Base-by-base conservation (phyloP, 2,113 vertebrate genomes). In the Campylomormyrus numenius region DNA sequence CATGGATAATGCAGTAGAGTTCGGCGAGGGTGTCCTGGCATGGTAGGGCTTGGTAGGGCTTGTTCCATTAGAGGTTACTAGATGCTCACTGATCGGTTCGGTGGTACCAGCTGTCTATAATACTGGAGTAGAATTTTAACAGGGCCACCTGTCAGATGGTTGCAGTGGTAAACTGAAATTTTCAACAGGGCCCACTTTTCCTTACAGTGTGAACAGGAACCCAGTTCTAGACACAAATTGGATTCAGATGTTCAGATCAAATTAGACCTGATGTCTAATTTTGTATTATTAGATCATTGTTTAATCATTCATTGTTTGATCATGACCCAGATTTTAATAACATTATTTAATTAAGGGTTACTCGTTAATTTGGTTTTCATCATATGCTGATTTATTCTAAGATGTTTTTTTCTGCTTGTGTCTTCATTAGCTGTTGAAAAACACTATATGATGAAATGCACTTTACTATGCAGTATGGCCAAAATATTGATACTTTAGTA, bases 191-290 rank as follows among this genome's bases (percentile, higher is more conserved):
- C 74, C 31, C 31, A 77, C 9, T 7, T 42, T 42, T 80, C 19
- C 74, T 80, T 39, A 77, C 74, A 42, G 4, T 42, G 74, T 80
- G 35, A 80, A 42, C 74, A 80, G 74, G 35, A 80, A 80, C 31
- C 35, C 35, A 80, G 74, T 39, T 80, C 74, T 80, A 80, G 74
- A 80, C 74, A 80, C 35, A 42, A 80, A 80, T 80, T 80, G 74
- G 74, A 42, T 80, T 80, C 74, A 80, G 35, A 80, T 80, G 74
- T 80, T 80, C 74, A 42, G 35, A 80, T 80, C 35, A 39, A 80
- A 80, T 80, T 80, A 80, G 74, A 80, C 74, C 74, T 80, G 74
- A 80, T 80, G 74, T 80, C 74, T 80, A 80, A 80, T 80, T 80
- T 80, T 80, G 74, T 80, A 80, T 80, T 80, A 80, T 80, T 80